These are phyloP conservation scores for Trichomalopsis sarcophagae DNA, from an alignment of 1,140 invertebrate genomes.

Conservation along the genomic window DNA sequence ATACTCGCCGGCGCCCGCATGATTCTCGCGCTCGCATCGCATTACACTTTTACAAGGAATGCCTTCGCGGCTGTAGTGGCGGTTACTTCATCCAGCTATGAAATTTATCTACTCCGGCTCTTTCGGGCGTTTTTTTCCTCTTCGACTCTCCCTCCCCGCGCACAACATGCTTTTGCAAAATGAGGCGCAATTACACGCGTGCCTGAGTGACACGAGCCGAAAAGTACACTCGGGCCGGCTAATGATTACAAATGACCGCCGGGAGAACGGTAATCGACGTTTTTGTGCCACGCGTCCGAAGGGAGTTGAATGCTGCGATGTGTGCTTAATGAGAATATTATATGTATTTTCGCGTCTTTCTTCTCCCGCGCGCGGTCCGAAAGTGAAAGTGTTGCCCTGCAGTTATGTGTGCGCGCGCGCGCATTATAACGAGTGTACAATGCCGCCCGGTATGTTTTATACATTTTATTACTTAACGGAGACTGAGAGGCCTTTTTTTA, in stretches of 20 bases:
- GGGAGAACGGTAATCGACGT: background rate
- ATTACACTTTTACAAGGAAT: slow-evolving; percentile 44
- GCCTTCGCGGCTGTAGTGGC: slow-evolving; percentile 10
- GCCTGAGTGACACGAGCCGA: background rate
- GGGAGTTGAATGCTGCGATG: background rate
- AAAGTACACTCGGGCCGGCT: background rate
- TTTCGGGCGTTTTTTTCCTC: slow-evolving; percentile 9
- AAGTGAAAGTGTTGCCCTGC: slow-evolving; percentile 33
- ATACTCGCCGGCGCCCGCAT: slow-evolving; percentile 42
- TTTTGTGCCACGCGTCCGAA: background rate
- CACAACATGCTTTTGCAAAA: background rate
- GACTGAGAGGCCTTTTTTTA: background rate
- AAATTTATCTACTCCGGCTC: slow-evolving; percentile 47
- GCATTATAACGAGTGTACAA: slow-evolving; percentile 17
- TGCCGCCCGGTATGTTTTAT: slow-evolving; percentile 20
- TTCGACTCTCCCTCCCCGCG: background rate
- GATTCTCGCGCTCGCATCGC: slow-evolving; percentile 36
- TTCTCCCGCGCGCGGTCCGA: background rate
- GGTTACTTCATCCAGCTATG: slow-evolving; percentile 48
- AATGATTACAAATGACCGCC: slow-evolving; percentile 21
- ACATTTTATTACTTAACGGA: slow-evolving; percentile 30
- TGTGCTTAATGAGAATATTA: slow-evolving; percentile 31
- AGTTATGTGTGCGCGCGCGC: background rate
- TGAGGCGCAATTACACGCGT: background rate
- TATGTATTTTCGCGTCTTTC: slow-evolving; percentile 12